Conservation (phyloP, 2,797 vertebrate species). For the Sphenopsis melanotis region DNA sequence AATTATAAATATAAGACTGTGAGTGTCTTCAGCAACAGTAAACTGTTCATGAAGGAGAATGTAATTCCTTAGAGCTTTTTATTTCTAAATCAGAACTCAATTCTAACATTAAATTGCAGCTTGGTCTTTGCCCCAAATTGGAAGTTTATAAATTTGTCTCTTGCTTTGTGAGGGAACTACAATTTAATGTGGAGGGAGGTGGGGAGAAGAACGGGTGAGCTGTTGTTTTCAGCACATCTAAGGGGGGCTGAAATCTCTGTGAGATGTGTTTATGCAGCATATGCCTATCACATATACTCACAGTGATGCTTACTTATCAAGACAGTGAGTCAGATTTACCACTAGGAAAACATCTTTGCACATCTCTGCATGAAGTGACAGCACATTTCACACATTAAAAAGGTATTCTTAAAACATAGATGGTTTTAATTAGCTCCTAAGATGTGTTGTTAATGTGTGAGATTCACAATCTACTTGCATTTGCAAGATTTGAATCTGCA, state of each 20-base stretch:
- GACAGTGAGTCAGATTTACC: conserved; percentile 29
- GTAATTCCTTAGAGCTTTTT: background rate
- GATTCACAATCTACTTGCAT: background rate
- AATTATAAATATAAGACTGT: background rate
- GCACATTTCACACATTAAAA: background rate
- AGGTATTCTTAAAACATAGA: background rate
- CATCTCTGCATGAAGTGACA: background rate
- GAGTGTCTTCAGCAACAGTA: background rate
- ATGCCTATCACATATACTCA: conserved; percentile 1
- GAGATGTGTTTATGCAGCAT: conserved; percentile 2
- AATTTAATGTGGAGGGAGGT: background rate
- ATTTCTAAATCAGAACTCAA: background rate
- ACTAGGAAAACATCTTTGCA: conserved; percentile 23
- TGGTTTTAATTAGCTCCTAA: background rate
- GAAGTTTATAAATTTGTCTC: background rate
- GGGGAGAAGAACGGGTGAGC: background rate
- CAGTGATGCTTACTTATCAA: conserved; percentile 3
- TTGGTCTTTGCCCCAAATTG: background rate
- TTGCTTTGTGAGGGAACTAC: background rate
- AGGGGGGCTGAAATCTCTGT: conserved; percentile 33
- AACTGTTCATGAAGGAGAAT: background rate
- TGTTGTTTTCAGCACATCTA: conserved; percentile 32
- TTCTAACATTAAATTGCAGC: background rate
- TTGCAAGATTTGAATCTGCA: background rate
- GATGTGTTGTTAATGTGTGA: background rate